Evolutionary conservation across 2,113 vertebrate genomes (phyloP), one percentile per base, ranked within the genome.

Genomic region (Suricata suricatta): DNA sequence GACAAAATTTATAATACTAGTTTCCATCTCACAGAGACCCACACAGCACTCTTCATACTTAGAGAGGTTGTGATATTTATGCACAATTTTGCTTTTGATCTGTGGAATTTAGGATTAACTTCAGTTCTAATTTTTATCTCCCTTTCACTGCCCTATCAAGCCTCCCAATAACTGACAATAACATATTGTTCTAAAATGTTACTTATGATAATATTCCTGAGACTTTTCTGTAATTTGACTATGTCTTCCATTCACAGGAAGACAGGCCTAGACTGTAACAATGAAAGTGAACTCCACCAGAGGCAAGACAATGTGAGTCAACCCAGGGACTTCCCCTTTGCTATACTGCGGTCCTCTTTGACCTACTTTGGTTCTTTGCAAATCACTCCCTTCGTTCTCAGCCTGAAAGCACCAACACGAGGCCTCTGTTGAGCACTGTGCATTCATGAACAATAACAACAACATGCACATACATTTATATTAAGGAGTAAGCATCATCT

Each of bases 231-330:
- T 97, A 96, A 96, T 95, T 97, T 98, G 97, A 98, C 93, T 93
- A 97, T 92, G 98, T 98, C 98, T 96, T 98, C 96, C 98, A 98
- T 79, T 96, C 97, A 95, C 96, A 98, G 98, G 98, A 98, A 99
- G 86, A 97, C 95, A 98, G 79, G 97, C 96, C 93, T 80, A 97
- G 95, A 96, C 54, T 35, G 21, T 76, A 98, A 98, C 98, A 99
- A 98, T 98, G 98, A 97, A 98, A 97, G 92, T 85, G 57, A 98
- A 95, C 97, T 98, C 98, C 97, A 97, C 97, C 97, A 99, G 98
- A 98, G 82, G 96, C 93, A 96, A 98, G 95, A 98, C 98, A 98
- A 98, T 94, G 54, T 33, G n/a, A 2, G 68, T 93, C 94, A 92
- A 93, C 81, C 80, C 74, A 96, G 97, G 98, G 98, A 98, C 98